A percentile compares a stretch with the other conserved stretches of the same genome.
Evolutionary conservation across 2,888 invertebrate species (phyloP).

Genomic region (Pseudolycoriella hygida): DNA sequence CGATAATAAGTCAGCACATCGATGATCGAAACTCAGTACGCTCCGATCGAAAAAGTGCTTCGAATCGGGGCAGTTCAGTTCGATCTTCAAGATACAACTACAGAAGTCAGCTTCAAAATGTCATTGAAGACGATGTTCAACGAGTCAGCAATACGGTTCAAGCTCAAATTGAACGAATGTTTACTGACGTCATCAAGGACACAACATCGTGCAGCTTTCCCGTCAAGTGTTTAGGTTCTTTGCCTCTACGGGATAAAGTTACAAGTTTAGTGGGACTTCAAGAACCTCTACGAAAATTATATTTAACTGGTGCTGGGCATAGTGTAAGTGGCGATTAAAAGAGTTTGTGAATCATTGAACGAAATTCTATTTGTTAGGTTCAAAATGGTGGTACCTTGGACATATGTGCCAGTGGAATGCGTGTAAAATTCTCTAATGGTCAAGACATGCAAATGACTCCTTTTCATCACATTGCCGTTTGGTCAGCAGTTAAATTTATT

Average conservation of each 20-base stretch:
- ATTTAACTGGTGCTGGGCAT: conserved; percentile 29
- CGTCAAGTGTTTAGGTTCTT: conserved; percentile 69
- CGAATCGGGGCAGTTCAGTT: conserved; percentile 2
- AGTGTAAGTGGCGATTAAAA: conserved; percentile 16
- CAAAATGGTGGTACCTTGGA: conserved; percentile 23
- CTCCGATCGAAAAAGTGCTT: background rate
- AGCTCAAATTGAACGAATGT: conserved; percentile 73
- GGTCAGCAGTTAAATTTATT: conserved; percentile 80
- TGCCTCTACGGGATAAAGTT: conserved; percentile 59
- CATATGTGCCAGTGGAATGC: conserved; percentile 39
- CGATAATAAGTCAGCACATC: conserved; percentile 24
- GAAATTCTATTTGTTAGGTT: conserved; percentile 14
- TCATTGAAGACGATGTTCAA: conserved; percentile 5
- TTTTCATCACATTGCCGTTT: conserved; percentile 80
- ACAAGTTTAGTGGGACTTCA: conserved; percentile 71
- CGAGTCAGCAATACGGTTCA: conserved; percentile 56
- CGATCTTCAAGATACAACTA: conserved; percentile 1
- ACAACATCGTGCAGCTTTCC: conserved; percentile 43
- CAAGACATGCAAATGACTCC: conserved; percentile 53
- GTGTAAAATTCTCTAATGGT: conserved; percentile 44
- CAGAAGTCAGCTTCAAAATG: background rate
- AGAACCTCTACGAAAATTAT: conserved; percentile 56
- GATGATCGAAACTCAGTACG: conserved; percentile 20
- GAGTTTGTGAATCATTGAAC: too few species aligned
- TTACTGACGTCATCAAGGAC: conserved; percentile 51